A percentile compares a stretch with the other conserved stretches of the same genome.
phyloP scores from a whole-genome alignment of 1,140 invertebrate genomes.

The Brachionus calyciflorus region DNA sequence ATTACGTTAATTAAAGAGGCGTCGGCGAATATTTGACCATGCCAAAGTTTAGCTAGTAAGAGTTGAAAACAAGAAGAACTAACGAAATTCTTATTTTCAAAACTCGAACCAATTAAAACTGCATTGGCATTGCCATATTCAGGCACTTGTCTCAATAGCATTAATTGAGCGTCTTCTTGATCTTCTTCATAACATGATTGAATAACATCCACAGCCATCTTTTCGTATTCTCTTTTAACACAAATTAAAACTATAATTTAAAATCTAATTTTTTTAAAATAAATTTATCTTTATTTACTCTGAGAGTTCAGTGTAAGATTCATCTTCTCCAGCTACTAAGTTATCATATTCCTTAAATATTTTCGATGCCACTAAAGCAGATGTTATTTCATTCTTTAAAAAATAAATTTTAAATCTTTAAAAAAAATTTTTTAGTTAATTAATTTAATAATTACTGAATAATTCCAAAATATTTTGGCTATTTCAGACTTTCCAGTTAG shows the following conservation, averaged over 20 bases:
- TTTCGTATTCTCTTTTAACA: constrained; percentile 14
- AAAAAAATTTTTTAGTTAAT: background rate
- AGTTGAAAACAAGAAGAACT: constrained; percentile 12
- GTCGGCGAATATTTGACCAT: constrained; percentile 21
- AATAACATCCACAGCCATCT: constrained; percentile 10
- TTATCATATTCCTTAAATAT: constrained; percentile 15
- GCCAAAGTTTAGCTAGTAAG: constrained; percentile 21
- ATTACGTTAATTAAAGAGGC: background rate
- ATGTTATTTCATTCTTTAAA: constrained; percentile 36
- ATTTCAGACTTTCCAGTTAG: constrained; percentile 30
- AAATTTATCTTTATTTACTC: background rate
- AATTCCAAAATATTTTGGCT: constrained; percentile 37
- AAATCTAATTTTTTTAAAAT: background rate
- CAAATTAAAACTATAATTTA: background rate
- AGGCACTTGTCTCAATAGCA: constrained; percentile 13
- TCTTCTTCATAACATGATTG: background rate
- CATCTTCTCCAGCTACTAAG: background rate
- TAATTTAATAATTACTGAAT: too few relatives aligned
- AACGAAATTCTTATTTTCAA: constrained; percentile 24
- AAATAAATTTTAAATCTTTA: background rate
- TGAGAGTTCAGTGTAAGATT: background rate
- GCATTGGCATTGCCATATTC: constrained; percentile 16
- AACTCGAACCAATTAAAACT: background rate
- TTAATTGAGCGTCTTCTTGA: constrained; percentile 1
- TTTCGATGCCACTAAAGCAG: constrained; percentile 27